Evolutionary conservation across 2,797 vertebrate species (phyloP), one percentile per base, ranked within the genome.

Genomic region (Lophius americanus): DNA sequence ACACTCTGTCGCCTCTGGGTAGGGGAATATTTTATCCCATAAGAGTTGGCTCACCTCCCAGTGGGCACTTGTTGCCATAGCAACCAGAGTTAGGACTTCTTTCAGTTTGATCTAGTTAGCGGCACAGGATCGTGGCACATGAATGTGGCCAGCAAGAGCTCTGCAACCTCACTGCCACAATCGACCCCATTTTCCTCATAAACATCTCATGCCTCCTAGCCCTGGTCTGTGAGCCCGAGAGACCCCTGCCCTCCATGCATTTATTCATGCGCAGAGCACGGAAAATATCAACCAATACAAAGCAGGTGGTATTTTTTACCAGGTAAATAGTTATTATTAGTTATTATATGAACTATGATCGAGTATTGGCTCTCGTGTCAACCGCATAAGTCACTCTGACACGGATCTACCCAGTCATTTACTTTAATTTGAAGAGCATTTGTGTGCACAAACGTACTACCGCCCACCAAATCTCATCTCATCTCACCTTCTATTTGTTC

Each of bases 61-160:
- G 7, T 81, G 71, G 83, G 82, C 62, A 75, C 66, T 54, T 68
- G 89, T 91, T 89, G 75, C 84, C 76, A 86, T 89, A 78, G 90
- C 66, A 84, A 91, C 83, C 38, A 37, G 70, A 52, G 68, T 62
- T 51, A 55, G 76, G 69, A 68, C 78, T 79, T 85, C 42, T 32
- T 12, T 69, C 51, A 72, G 78, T 73, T 78, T 78, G 73, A 73
- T 11, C 60, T 77, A 71, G 76, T 81, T 77, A 68, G 46, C 46
- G 60, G 57, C 50, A 23, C 33, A 49, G 71, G 75, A 63, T 81
- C 68, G 58, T 4, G 14, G 60, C 53, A 83, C 49, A 68, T 41
- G 56, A 78, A 70, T 68, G 50, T 66, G 83, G 77, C 81, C 73
- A 74, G 50, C 12, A 11, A 54, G 50, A 75, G 54, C 36, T 38